These are phyloP conservation scores for Aurelia aurita complex sp. Pacific DNA, from an alignment of 30 jellyfish, hydroid and myxozoan species.

Conservation along the genomic window DNA sequence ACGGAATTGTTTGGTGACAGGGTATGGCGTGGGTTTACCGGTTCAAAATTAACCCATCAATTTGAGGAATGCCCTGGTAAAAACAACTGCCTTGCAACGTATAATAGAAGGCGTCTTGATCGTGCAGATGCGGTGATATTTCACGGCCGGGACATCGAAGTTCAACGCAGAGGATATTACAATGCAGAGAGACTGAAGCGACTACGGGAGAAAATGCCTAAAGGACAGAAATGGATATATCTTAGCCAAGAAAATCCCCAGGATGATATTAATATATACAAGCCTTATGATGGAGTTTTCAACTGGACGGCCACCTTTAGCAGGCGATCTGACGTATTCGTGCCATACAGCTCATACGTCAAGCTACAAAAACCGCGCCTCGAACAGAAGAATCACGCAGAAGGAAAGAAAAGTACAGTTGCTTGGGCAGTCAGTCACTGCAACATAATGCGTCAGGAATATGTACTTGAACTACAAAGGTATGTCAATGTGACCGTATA, in stretches of 20 bases:
- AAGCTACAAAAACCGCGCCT: not conserved
- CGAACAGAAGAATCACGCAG: conserved; percentile 62
- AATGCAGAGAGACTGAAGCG: conserved; percentile 53
- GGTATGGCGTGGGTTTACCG: not conserved
- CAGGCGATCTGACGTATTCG: conserved; percentile 74
- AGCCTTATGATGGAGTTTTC: conserved; percentile 82
- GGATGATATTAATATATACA: conserved; percentile 4
- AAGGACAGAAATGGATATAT: conserved; percentile 85
- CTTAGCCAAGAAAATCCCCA: conserved; percentile 93
- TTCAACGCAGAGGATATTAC: conserved; percentile 7
- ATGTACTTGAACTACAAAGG: conserved; percentile 82
- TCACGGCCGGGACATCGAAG: conserved; percentile 82
- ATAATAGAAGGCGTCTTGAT: conserved; percentile 53
- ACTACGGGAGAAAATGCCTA: conserved; percentile 38
- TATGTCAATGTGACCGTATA: conserved; percentile 84
- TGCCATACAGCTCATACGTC: conserved; percentile 5
- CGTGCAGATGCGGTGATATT: conserved; percentile 76
- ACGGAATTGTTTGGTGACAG: not conserved
- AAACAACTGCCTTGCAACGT: conserved; percentile 73
- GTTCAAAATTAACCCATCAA: conserved; percentile 14
- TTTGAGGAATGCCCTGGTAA: conserved; percentile 51
- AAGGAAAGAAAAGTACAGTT: conserved; percentile 66
- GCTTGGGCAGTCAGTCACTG: conserved; percentile 95
- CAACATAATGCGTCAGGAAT: conserved; percentile 72
- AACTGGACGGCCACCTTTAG: conserved; percentile 91